Conservation (phyloP, 2,888 invertebrate species). For the Orchestes rusci region DNA sequence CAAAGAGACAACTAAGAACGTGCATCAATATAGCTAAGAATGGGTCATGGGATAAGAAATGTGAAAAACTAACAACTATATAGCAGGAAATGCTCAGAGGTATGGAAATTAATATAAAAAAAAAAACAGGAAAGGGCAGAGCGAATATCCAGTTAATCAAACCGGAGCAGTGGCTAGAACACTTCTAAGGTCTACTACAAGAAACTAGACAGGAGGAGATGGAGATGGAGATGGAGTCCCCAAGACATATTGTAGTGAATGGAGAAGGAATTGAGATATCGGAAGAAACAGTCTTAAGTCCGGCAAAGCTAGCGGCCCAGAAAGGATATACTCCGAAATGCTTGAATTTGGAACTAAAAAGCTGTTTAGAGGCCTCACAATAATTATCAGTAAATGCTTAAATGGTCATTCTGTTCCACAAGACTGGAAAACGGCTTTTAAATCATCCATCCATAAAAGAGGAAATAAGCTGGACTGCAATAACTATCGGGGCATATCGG, state of each 20-base stretch:
- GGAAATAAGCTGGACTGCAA: background rate
- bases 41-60: background rate
- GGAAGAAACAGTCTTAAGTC: background rate
- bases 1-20: too few species aligned
- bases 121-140: background rate
- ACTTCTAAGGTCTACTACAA: background rate
- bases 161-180: background rate
- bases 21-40: background rate
- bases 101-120: constrained; percentile 2
- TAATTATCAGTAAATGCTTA: background rate
- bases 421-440: background rate
- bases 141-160: background rate
- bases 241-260: background rate
- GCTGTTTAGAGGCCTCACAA: background rate
- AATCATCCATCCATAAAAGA: background rate
- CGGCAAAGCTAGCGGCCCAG: background rate
- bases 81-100: constrained; percentile 1
- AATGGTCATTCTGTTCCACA: background rate
- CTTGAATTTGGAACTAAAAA: background rate
- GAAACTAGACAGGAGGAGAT: background rate
- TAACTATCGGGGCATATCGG: background rate
- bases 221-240: background rate
- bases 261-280: background rate
- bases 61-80: background rate
- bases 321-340: background rate